Conservation (phyloP, 1,140 invertebrate species). For the Eciton burchellii region DNA sequence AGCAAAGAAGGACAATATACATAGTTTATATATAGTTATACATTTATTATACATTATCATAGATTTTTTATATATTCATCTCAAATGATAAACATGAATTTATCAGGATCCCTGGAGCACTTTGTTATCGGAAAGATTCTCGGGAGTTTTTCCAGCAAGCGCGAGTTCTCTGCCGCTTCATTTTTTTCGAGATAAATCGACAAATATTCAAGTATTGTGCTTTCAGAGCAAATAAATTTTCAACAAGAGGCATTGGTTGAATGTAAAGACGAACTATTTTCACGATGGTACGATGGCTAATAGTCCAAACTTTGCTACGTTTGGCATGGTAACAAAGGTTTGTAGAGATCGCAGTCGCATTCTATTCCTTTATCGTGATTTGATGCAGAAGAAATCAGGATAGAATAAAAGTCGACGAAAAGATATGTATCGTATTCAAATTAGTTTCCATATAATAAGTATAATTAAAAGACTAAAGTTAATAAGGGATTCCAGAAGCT, state of each 20-base stretch:
- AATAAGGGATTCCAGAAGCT: too few species aligned
- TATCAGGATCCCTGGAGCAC: too few species aligned
- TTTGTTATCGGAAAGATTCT: too few species aligned
- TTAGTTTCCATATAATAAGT: background rate
- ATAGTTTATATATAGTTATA: too few species aligned
- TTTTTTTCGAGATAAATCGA: background rate
- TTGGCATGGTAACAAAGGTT: slow-evolving; percentile 97
- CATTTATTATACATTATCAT: too few species aligned
- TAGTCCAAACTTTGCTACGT: slow-evolving; percentile 95
- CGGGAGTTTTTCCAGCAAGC: too few species aligned
- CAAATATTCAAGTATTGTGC: background rate
- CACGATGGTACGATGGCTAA: slow-evolving; percentile 97
- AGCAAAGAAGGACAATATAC: too few species aligned
- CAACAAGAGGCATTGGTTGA: slow-evolving; percentile 97
- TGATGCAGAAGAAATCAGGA: background rate
- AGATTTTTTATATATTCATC: too few species aligned
- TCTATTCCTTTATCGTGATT: background rate
- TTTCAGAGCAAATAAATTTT: slow-evolving; percentile 94
- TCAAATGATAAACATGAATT: too few species aligned
- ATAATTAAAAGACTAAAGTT: too few species aligned
- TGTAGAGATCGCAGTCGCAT: background rate
- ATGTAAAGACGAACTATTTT: slow-evolving; percentile 98
- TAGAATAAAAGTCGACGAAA: background rate
- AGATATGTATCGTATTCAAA: too few species aligned
- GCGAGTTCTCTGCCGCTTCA: background rate